Percentiles rank a stretch among this genome's conserved stretches.
phyloP scores from a whole-genome alignment of 2,797 vertebrate species.

The Petrocephalus sullivani region DNA sequence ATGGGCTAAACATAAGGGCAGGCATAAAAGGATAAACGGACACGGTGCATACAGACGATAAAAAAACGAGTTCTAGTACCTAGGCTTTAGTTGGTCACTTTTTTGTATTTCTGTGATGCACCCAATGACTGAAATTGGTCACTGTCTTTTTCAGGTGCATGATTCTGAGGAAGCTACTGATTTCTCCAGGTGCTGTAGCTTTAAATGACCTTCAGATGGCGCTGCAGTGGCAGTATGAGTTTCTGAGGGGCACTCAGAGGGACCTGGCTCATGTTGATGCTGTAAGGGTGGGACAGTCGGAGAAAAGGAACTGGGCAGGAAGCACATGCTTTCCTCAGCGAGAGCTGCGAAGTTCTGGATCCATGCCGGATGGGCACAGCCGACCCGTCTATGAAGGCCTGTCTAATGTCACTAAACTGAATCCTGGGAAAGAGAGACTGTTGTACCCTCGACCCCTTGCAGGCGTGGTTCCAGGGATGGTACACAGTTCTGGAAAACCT shows the following conservation, averaged over 20 bases:
- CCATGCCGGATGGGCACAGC: neutral
- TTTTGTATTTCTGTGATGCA: neutral
- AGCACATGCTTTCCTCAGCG: neutral
- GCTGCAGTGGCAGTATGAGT: slow-evolving; percentile 62
- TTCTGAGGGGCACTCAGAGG: slow-evolving; percentile 33
- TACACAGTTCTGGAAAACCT: slow-evolving; percentile 33
- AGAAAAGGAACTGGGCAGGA: neutral
- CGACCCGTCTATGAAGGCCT: neutral
- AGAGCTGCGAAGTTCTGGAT: neutral
- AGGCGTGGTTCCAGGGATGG: neutral
- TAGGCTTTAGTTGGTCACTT: neutral
- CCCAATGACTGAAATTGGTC: neutral
- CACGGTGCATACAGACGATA: too few relatives aligned
- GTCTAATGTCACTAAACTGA: neutral
- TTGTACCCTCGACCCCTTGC: neutral
- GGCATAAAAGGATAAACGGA: too few relatives aligned
- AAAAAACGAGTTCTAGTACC: neutral
- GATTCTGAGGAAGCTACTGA: slow-evolving; percentile 53
- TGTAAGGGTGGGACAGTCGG: neutral
- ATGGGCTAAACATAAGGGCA: too few relatives aligned
- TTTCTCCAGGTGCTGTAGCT: slow-evolving; percentile 43
- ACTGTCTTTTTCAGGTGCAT: slow-evolving; percentile 47
- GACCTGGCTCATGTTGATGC: neutral
- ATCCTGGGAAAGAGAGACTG: neutral
- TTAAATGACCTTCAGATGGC: slow-evolving; percentile 54